Evolutionary conservation across 2,113 vertebrate genomes (phyloP), one percentile per base, ranked within the genome.

Genomic region (Montifringilla adamsi): DNA sequence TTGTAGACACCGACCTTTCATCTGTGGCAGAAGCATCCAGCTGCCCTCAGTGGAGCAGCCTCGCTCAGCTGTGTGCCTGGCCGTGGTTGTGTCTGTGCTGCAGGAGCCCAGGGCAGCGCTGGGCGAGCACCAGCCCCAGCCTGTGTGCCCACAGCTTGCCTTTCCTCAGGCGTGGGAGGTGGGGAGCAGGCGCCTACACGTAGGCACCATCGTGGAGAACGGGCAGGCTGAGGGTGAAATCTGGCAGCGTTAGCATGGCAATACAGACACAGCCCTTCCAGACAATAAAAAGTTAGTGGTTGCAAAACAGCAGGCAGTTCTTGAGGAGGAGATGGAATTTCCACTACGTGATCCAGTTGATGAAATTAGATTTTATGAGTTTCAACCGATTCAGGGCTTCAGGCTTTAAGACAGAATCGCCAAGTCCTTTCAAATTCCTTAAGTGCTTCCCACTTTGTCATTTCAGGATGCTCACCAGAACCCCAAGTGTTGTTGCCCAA

Each of bases 391-490:
- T 59, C 9, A 30, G 60, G 60, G 15, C 47, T 93, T 69, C 37
- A 64, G 20, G 47, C 30, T 24, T 33, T 66, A 44, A 56, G 14
- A 60, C 13, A 70, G 46, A 91, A 37, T 78, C 1, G 3, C 31
- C 3, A 20, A 75, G 59, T 67, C 31, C 18, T 58, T 84, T 76
- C 28, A 50, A 35, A 4, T 33, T 82, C 8, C 21, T 31, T 28
- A 82, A 77, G 11, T 5, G 5, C 83, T 87, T 77, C 35, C 35
- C 20, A 49, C 77, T 94, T 73, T 84, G 19, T 91, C 94, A 46
- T 94, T 85, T 90, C 91, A 97, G 95, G 90, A 96, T 97, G 70
- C 97, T 98, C 62, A 98, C 97, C 87, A 98, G 98, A 95, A 97
- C 97, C 11, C 97, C 98, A 44, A 96, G 96, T 68, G 73, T 97